Percentiles rank a stretch among this genome's conserved stretches.
These are phyloP conservation scores for Pygoscelis antarcticus DNA, from an alignment of 2,113 vertebrate species.

Conservation along the genomic window DNA sequence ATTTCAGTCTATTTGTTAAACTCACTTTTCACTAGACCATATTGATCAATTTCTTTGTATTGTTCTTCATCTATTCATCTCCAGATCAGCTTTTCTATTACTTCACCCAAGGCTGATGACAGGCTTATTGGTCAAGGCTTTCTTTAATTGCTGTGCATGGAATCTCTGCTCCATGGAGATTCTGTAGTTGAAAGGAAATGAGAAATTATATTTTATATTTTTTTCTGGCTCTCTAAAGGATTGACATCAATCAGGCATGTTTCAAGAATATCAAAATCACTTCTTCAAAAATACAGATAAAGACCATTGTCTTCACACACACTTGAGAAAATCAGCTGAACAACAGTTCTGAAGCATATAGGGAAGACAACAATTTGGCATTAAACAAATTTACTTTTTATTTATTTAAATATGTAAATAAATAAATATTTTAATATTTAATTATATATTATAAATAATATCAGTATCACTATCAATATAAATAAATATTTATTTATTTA, in stretches of 20 bases:
- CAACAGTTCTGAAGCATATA: not conserved
- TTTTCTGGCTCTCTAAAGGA: not conserved
- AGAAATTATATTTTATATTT: not conserved
- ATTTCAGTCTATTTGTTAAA: not conserved
- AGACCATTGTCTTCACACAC: not conserved
- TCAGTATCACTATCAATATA: too few species aligned
- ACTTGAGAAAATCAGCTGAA: not conserved
- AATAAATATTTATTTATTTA: too few species aligned
- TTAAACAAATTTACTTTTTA: not conserved
- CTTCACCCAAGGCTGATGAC: not conserved
- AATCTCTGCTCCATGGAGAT: not conserved
- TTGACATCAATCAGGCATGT: not conserved
- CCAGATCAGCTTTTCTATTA: not conserved
- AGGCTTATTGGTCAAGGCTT: not conserved
- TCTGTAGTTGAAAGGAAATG: not conserved
- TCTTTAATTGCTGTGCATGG: not conserved
- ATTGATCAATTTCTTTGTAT: not conserved
- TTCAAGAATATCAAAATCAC: not conserved
- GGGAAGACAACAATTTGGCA: not conserved
- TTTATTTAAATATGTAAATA: too few species aligned
- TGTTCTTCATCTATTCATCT: not conserved
- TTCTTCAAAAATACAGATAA: not conserved
- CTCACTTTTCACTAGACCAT: not conserved
- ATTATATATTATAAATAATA: too few species aligned
- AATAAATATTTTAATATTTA: too few species aligned